Evolutionary conservation across 2,797 vertebrate species (phyloP), one percentile per base, ranked within the genome.

Genomic region (Chaetophractus vellerosus): DNA sequence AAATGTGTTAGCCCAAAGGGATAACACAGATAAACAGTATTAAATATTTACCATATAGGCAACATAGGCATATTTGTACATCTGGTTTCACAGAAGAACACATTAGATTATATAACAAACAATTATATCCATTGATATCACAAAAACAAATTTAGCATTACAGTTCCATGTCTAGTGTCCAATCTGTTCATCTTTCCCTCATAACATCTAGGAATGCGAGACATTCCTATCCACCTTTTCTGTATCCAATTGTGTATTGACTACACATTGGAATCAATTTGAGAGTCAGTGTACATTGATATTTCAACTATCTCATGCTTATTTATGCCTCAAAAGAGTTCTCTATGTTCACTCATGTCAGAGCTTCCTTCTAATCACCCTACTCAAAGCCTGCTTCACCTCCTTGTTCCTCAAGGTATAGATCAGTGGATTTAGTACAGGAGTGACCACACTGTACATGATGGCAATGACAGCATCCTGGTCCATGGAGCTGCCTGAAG

Each of bases 321-420:
- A 74, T 74, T 74, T 50, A 72, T 48, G 15, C 18, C 92, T 88
- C 96, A 97, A 90, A 97, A 97, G 36, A 45, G 5, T 81, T 26
- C 41, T 0, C 45, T 45, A 10, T 45, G 45, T 45, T 45, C 45
- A 45, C 8, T 45, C 45, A 45, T 45, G 45, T 72, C 38, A 72
- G 38, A 72, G 38, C 41, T 86, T 31, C 48, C 36, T 50, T 82
- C 26, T 33, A 78, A 33, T 21, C 93, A 45, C 45, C 45, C 5
- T 9, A 45, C 10, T 45, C 45, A 45, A 45, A 10, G 45, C 8
- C 45, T 10, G 8, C 45, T 45, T 45, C 45, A 45, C 45, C 45
- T 45, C 96, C 97, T 45, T 45, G 45, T 45, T 45, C 10, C 45
- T 45, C 45, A 45, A 45, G 45, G 45, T 45, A 45, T 45, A 45